A percentile compares a stretch with the other conserved stretches of the same genome.
Conservation (phyloP, 1,140 invertebrate genomes). For the Drosophila sp. region DNA sequence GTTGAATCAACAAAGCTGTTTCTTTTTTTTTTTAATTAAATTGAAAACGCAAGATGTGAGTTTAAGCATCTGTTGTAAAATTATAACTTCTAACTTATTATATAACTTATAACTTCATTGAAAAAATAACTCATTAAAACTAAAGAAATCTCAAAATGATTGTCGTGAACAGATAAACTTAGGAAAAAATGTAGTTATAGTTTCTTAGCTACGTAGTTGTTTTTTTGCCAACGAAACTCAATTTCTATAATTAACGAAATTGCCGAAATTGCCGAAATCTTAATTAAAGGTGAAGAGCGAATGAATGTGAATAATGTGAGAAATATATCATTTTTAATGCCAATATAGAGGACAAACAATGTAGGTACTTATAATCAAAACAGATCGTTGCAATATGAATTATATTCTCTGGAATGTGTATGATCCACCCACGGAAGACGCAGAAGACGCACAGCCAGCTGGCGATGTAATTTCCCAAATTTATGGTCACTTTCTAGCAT, state of each 20-base stretch:
- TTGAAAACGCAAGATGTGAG: background rate
- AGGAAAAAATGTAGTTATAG: too few species aligned
- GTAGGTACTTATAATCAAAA: constrained; percentile 6
- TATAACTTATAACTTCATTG: too few species aligned
- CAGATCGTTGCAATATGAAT: constrained; percentile 12
- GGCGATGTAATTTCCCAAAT: constrained; percentile 1
- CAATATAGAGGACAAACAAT: constrained; percentile 6
- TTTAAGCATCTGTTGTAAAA: too few species aligned
- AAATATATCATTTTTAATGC: background rate
- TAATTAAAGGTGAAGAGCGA: background rate
- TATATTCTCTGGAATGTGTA: constrained; percentile 5
- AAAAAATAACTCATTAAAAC: too few species aligned
- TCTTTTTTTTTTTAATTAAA: background rate
- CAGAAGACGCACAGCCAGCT: background rate
- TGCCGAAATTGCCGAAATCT: background rate
- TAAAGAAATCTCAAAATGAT: too few species aligned
- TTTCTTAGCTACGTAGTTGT: too few species aligned
- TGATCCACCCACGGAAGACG: background rate
- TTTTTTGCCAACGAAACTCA: too few species aligned
- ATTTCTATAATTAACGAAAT: background rate
- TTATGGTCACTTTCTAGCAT: constrained; percentile 17
- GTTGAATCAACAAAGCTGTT: background rate
- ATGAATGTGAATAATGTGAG: background rate
- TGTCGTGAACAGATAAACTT: too few species aligned
- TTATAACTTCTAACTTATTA: too few species aligned